phyloP scores from a whole-genome alignment of 2,888 invertebrate species.

The Leptinotarsa haldemani region DNA sequence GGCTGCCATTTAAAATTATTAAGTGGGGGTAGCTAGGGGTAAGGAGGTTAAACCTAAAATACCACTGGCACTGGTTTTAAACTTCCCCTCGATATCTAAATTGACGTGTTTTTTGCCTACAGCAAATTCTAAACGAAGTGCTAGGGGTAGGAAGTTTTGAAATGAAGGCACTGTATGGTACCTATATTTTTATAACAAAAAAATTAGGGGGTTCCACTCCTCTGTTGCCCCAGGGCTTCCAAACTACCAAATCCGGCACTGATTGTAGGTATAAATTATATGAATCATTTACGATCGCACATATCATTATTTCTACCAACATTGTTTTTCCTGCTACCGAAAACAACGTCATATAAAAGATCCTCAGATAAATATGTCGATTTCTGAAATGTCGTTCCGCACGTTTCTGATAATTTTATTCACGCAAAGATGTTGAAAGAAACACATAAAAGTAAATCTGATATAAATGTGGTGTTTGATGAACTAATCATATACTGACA shows the following conservation, averaged over 20 bases:
- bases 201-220: too few species aligned
- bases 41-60: too few species aligned
- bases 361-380: not conserved
- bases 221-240: not conserved
- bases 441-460: constrained; percentile 2
- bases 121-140: too few species aligned
- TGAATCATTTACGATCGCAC: not conserved
- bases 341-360: not conserved
- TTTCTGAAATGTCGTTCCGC: not conserved
- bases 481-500: not conserved
- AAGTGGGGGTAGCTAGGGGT: too few species aligned
- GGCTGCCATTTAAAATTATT: too few species aligned
- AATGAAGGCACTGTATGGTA: too few species aligned
- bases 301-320: not conserved
- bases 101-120: too few species aligned
- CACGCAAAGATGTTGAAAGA: not conserved
- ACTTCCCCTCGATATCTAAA: too few species aligned
- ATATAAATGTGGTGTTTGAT: not conserved
- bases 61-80: too few species aligned
- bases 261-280: not conserved
- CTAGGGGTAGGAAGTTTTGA: too few species aligned
- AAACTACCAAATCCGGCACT: not conserved
- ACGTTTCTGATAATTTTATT: constrained; percentile 17
- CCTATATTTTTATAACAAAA: too few species aligned
- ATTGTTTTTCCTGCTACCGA: not conserved